Conservation (phyloP, 2,113 vertebrate species). For the Saguinus imperator region DNA sequence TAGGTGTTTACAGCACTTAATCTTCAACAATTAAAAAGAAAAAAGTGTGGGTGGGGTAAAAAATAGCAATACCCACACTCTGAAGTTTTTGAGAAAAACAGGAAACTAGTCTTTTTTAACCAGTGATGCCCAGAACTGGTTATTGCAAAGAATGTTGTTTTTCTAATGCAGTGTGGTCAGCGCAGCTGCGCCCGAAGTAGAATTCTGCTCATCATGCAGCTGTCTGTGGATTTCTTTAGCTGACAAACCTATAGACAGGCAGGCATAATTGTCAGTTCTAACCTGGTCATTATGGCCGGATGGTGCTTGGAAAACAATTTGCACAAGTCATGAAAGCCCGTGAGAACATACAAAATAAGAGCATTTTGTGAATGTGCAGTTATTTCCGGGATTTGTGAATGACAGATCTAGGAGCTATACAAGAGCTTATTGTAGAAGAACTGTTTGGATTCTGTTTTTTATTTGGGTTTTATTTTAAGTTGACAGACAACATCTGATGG, state of each 20-base stretch:
- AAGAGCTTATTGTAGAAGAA: constrained; percentile 43
- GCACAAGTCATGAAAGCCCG: constrained; percentile 15
- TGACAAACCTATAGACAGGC: constrained; percentile 48
- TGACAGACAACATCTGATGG: constrained; percentile 17
- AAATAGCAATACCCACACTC: constrained; percentile 78
- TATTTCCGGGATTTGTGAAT: constrained; percentile 32
- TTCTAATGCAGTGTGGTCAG: constrained; percentile 78
- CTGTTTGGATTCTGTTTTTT: constrained; percentile 51
- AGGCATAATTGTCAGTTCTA: constrained; percentile 43
- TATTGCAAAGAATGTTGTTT: constrained; percentile 76
- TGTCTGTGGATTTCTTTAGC: constrained; percentile 72
- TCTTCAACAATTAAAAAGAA: constrained; percentile 78
- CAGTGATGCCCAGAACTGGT: constrained; percentile 78
- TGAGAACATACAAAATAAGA: constrained; percentile 59
- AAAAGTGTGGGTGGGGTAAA: constrained; percentile 74
- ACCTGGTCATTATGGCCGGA: constrained; percentile 58
- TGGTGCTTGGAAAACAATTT: constrained; percentile 68
- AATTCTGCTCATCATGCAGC: constrained; percentile 63
- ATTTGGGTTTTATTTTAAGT: constrained; percentile 19
- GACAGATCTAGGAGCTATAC: constrained; percentile 8
- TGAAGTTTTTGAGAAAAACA: constrained; percentile 81
- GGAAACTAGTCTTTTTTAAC: constrained; percentile 82
- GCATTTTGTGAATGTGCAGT: background rate
- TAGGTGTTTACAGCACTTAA: constrained; percentile 73
- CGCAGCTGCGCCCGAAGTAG: constrained; percentile 69